Conservation (phyloP, 2,888 invertebrate genomes). For the Sphaerophoria taeniata region DNA sequence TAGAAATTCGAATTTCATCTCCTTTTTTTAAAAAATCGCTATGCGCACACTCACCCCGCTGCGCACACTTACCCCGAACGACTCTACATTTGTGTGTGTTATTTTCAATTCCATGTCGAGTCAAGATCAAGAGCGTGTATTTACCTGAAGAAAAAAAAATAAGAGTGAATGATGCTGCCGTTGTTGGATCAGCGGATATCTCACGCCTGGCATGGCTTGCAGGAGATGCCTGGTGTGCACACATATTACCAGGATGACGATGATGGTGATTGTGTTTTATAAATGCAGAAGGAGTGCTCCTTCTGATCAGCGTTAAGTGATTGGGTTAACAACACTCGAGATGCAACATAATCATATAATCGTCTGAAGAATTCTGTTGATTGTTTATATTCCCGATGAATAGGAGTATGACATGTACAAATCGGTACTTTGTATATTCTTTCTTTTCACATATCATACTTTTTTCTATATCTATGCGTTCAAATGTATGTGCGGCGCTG, state of each 20-base stretch:
- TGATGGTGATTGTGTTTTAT: constrained; percentile 60
- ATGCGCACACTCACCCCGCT: too few species aligned
- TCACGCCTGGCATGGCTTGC: constrained; percentile 50
- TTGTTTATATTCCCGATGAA: constrained; percentile 68
- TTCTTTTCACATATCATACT: neutral
- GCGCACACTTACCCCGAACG: too few species aligned
- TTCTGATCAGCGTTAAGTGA: constrained; percentile 73
- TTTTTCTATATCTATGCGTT: too few species aligned
- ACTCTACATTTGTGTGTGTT: constrained; percentile 5
- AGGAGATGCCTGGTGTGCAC: constrained; percentile 66
- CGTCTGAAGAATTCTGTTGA: constrained; percentile 52
- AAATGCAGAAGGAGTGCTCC: constrained; percentile 67
- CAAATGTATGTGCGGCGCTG: too few species aligned
- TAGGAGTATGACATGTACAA: constrained; percentile 68
- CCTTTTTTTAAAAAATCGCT: too few species aligned
- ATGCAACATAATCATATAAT: constrained; percentile 70
- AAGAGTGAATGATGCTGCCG: constrained; percentile 42
- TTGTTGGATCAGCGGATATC: constrained; percentile 63
- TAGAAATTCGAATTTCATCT: too few species aligned
- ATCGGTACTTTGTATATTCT: constrained; percentile 62
- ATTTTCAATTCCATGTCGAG: constrained; percentile 2
- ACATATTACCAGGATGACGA: constrained; percentile 55
- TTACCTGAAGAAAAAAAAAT: too few species aligned
- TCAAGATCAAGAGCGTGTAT: constrained; percentile 30
- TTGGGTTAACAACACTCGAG: constrained; percentile 69